Base-by-base conservation (phyloP, 1,140 invertebrate species). In the Brachionus sp. region DNA sequence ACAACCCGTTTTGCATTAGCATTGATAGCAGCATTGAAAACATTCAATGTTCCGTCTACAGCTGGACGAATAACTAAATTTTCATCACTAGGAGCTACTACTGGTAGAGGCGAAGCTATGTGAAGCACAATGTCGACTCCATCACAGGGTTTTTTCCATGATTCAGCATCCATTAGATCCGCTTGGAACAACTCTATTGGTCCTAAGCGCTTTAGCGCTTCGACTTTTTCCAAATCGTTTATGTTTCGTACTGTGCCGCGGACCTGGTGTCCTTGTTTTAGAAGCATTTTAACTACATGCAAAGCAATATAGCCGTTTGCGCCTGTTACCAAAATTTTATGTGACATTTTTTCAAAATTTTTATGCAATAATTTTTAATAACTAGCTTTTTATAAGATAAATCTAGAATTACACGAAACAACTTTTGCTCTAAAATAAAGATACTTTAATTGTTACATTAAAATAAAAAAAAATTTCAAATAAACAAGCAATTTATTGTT, bases 81-180 rank as follows among this genome's bases (percentile, higher is more conserved):
- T 84, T 92, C 91, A 82, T 87, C 85, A 73, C 87, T 86, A 1
- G 50, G 50, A 62, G 46, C 16, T 0, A 84, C 82, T 5, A 85
- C 75, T 9, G 91, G 91, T 84, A 91, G 91, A 2, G 91, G 91
- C 80, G 90, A 91, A 4, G 91, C 91, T 7, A 90, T 89, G 85
- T 92, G 91, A 23, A 92, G 88, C 7, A 92, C 90, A 84, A 80
- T 80, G 13, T 80, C 77, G n/a, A 57, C 16, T 0, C 39, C 77
- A 10, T 80, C 50, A n/a, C 50, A 62, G 10, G 62, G 50, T 29
- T 80, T 62, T 25, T 35, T 62, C 77, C 77, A 80, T 13, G 77
- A 57, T 13, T 80, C 50, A 3, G 46, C 33, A 35, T 80, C 77
- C 16, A 80, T 25, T 19, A 80, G 25, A 62, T 80, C 77, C 3